Conservation (phyloP, 2,888 invertebrate genomes). For the Mimachlamys varia region DNA sequence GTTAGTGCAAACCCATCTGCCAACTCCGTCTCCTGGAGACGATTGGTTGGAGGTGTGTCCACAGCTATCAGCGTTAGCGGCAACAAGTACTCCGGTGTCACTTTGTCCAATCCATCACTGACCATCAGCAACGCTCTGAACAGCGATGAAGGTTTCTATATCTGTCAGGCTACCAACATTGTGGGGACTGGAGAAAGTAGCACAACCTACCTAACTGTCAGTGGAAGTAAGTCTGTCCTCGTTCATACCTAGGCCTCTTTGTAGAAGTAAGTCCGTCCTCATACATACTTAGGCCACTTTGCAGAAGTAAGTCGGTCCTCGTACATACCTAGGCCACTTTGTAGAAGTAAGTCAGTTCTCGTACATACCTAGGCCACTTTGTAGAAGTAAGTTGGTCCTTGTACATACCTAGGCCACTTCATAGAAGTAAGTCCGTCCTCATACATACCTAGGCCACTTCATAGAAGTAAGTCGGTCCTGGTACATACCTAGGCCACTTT, state of each 20-base stretch:
- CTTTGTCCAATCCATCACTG: conserved; percentile 41
- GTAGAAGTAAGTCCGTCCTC: no score
- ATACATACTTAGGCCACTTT: no score
- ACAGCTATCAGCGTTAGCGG: not conserved
- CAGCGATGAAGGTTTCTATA: conserved; percentile 46
- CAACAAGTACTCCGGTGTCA: conserved; percentile 38
- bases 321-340: no score
- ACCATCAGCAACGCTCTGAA: conserved; percentile 44
- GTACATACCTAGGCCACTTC: no score
- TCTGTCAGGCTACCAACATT: conserved; percentile 48
- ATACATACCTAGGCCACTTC: no score
- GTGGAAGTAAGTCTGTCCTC: conserved; percentile 2
- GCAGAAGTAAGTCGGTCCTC: no score
- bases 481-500: no score
- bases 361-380: no score
- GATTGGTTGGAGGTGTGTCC: conserved; percentile 29
- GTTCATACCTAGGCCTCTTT: not conserved
- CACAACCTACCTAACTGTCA: not conserved
- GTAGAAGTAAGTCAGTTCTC: no score
- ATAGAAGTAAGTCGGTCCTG: no score
- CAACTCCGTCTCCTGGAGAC: conserved; percentile 41
- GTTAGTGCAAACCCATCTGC: conserved; percentile 38
- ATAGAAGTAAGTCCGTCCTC: no score
- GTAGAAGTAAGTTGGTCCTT: no score
- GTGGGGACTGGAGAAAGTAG: conserved; percentile 48